A percentile compares a stretch with the other conserved stretches of the same genome.
These are phyloP conservation scores for Drosophila merina DNA, from an alignment of 2,888 invertebrate species.

Conservation along the genomic window DNA sequence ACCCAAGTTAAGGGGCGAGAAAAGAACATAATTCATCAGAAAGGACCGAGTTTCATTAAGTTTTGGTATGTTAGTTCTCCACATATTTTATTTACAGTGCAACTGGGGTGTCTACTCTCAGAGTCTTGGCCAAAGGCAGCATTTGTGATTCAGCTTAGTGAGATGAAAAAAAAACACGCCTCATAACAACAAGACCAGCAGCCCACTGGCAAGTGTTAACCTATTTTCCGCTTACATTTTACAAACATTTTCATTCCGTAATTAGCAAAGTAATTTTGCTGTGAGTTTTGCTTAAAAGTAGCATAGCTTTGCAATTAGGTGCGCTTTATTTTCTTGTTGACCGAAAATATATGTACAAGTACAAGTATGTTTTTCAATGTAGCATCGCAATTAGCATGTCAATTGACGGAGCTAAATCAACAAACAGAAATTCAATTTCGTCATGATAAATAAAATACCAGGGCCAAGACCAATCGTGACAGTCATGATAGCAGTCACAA, in stretches of 20 bases:
- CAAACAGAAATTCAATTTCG: conserved; percentile 73
- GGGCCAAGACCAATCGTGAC: conserved; percentile 50
- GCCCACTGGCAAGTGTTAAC: conserved; percentile 66
- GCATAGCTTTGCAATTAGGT: conserved; percentile 63
- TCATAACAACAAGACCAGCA: conserved; percentile 23
- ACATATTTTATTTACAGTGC: background rate
- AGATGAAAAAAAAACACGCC: conserved; percentile 31
- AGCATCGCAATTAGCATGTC: conserved; percentile 61
- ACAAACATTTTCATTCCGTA: conserved; percentile 57
- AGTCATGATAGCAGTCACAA: conserved; percentile 55
- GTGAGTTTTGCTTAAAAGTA: conserved; percentile 56
- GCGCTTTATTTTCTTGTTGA: conserved; percentile 13
- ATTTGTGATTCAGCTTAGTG: conserved; percentile 35
- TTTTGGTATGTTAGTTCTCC: too few species aligned
- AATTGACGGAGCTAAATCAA: conserved; percentile 55
- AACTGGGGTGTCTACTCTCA: background rate
- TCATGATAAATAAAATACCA: conserved; percentile 68
- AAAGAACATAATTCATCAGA: too few species aligned
- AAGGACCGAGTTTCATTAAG: too few species aligned
- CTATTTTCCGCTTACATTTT: conserved; percentile 57
- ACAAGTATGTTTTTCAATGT: background rate
- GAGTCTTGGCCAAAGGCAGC: conserved; percentile 62
- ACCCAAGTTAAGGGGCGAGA: too few species aligned
- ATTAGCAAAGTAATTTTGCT: conserved; percentile 73
- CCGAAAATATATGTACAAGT: background rate